Evolutionary conservation across 2,113 vertebrate genomes (phyloP), one percentile per base, ranked within the genome.

Genomic region (Apodemus sylvaticus): DNA sequence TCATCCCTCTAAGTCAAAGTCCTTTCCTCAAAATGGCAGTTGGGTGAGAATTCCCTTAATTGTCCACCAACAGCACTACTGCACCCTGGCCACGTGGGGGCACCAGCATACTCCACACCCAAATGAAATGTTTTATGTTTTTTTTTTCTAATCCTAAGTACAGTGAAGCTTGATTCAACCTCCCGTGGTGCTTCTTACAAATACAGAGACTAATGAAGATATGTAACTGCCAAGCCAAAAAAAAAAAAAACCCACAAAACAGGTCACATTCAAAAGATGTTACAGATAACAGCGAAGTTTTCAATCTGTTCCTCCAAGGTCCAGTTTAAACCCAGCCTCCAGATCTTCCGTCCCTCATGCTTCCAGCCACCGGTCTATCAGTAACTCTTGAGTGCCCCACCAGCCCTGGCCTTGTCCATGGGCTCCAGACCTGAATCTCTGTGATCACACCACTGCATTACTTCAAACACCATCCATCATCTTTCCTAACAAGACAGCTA

Each of bases 11-110:
- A 34, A 22, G 48, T 36, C 64, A 60, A 94, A 62, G 45, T 26
- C 45, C 45, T 71, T 79, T 73, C 70, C 68, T 90, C 83, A 89
- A 95, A 96, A 96, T 86, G 94, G 76, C 86, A 93, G 87, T 73
- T 58, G 20, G 42, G 64, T 29, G 42, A 51, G 36, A 92, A 93
- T 71, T 53, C 39, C 71, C 55, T 36, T 55, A 16, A 36, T 39
- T 60, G 36, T n/a, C 60, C 45, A 31, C 0, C 39, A n/a, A 0
- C 14, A 77, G 90, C 68, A 94, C 55, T 96, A 60, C 45, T 29
- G n/a, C 0, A 60, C 0, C 86, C 26, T 55, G 31, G 86, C 94
- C 97, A 94, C 96, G 16, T 8, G 95, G 92, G 86, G 95, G 94
- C 92, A 85, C 82, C 73, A 91, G 86, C 92, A 90, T 16, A 78